Evolutionary conservation across 2,113 vertebrate species (phyloP), one percentile per base, ranked within the genome.

Genomic region (Hemichromis elongatus): DNA sequence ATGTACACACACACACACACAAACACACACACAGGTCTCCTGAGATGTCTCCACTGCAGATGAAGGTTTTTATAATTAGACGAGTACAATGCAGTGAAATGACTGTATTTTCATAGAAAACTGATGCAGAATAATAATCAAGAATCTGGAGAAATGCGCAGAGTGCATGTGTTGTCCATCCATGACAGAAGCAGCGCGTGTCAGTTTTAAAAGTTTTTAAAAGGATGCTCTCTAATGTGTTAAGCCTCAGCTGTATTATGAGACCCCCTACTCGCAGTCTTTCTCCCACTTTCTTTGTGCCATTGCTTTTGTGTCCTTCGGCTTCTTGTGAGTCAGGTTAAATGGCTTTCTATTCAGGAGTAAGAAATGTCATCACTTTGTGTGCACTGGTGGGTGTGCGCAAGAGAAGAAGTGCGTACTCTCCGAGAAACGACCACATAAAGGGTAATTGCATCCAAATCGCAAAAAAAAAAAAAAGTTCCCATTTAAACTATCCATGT

Each of bases 321-420:
- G 35, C 83, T 85, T 88, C 75, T 66, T 82, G 47, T 75, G 83
- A 87, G 80, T 85, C 80, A 19, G 42, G 26, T 63, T 85, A 81
- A 93, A 88, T 68, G 79, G 52, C 79, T 84, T 90, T 86, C 83
- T 83, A 77, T 91, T 93, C 86, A 94, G 73, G 24, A 78, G 28
- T 75, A 73, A 89, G 84, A 94, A 90, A 92, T 91, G 91, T 85
- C 91, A 90, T 86, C 89, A 84, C 47, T 86, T 88, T 82, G 78
- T 78, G 83, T 75, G 54, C 10, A 45, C 63, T 57, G 2, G 26
- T 73, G 33, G 37, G 80, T 37, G 79, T 81, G 73, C 9, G 59
- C 6, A 7, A 52, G 70, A 75, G 45, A 50, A 50, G 24, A 37
- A 75, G 70, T 52, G 70, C 11, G 10, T 30, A 30, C 45, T 52